Conservation (phyloP, 2,113 vertebrate species). For the Neogobius melanostomus region DNA sequence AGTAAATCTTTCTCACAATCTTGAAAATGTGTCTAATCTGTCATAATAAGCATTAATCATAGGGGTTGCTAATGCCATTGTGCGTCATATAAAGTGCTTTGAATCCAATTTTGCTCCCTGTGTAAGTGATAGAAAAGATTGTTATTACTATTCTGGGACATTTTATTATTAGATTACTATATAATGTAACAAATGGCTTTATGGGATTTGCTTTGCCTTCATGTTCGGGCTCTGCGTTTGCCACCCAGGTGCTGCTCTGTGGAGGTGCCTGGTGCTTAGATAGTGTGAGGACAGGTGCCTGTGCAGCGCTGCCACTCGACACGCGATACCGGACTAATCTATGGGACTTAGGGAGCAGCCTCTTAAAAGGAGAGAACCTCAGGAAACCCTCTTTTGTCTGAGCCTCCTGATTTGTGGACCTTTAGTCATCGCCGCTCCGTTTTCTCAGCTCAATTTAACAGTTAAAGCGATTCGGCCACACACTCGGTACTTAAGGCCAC, state of each 20-base stretch:
- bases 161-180: neutral
- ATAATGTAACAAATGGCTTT: neutral
- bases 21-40: too few species aligned
- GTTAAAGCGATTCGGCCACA: conserved; percentile 6
- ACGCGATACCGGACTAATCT: conserved; percentile 74
- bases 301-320: conserved; percentile 56
- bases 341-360: conserved; percentile 61
- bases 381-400: conserved; percentile 70
- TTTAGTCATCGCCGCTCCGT: conserved; percentile 26
- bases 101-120: too few species aligned
- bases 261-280: conserved; percentile 32
- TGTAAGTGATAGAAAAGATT: too few species aligned
- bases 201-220: conserved; percentile 17
- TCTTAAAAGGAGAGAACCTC: conserved; percentile 63
- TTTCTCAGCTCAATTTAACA: conserved; percentile 18
- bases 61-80: too few species aligned
- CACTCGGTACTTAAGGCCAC: neutral
- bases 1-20: too few species aligned
- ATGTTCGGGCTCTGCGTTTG: conserved; percentile 19
- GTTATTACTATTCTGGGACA: too few species aligned
- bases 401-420: conserved; percentile 51
- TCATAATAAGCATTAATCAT: too few species aligned
- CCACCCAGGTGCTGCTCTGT: conserved; percentile 38
- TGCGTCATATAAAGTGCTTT: too few species aligned
- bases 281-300: conserved; percentile 64